Evolutionary conservation across 1,140 invertebrate species (phyloP).

Genomic region (Calephelis nemesis): DNA sequence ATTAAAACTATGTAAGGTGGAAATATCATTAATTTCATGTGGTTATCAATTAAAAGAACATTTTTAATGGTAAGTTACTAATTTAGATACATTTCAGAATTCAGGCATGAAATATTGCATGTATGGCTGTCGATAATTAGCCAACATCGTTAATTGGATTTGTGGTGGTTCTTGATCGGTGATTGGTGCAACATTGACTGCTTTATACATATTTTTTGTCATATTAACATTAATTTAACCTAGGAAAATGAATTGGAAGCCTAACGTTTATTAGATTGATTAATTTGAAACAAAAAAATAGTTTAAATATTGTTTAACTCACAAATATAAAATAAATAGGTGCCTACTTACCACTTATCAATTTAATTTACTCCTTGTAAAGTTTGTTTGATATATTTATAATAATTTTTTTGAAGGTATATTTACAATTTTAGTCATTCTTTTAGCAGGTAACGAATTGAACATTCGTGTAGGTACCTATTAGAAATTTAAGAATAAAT

Average conservation of each 20-base stretch:
- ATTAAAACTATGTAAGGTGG: constrained; percentile 3
- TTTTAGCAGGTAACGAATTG: too few species aligned
- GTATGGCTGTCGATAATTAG: constrained; percentile 15
- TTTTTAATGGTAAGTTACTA: constrained; percentile 20
- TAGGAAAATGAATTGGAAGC: neutral
- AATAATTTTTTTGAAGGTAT: too few species aligned
- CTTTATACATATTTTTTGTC: neutral
- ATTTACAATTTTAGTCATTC: too few species aligned
- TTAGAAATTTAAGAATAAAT: too few species aligned
- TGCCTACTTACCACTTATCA: too few species aligned
- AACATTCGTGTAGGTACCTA: too few species aligned
- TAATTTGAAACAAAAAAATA: too few species aligned
- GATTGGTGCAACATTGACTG: constrained; percentile 11
- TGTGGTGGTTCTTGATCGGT: constrained; percentile 19
- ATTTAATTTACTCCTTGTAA: too few species aligned
- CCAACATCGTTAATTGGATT: constrained; percentile 23
- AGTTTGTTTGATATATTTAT: too few species aligned
- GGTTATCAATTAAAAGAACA: constrained; percentile 16
- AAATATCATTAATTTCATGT: constrained; percentile 8
- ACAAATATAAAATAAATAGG: too few species aligned
- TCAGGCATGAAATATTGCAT: constrained; percentile 1
- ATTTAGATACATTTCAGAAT: neutral
- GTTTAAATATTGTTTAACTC: too few species aligned
- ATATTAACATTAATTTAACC: neutral
- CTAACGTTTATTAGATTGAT: too few species aligned